Conservation (phyloP, 2,113 vertebrate genomes). For the Pseudopodoces humilis region DNA sequence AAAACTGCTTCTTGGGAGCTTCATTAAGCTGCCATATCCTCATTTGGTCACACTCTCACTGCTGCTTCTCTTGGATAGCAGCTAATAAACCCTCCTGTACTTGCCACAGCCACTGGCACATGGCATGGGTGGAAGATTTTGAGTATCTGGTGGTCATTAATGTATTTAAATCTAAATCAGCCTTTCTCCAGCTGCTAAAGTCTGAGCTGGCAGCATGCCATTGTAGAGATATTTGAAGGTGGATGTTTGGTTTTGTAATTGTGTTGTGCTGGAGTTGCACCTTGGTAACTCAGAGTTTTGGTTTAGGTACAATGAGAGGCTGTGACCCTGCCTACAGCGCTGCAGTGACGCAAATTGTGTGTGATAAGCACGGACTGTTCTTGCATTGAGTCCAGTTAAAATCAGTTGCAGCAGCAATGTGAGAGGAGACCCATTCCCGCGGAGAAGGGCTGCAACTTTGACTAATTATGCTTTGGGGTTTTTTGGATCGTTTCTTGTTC, state of each 20-base stretch:
- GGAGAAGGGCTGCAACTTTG: not conserved
- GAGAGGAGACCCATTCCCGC: not conserved
- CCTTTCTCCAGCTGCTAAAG: not conserved
- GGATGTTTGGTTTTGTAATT: not conserved
- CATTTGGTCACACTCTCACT: not conserved
- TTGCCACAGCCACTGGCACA: not conserved
- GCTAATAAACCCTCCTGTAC: not conserved
- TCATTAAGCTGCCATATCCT: not conserved
- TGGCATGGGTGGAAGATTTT: not conserved
- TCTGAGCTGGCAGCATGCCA: not conserved
- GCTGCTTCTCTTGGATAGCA: not conserved
- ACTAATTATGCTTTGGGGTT: accelerated
- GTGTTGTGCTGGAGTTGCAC: not conserved
- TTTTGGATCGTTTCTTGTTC: not conserved
- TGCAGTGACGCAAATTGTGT: not conserved
- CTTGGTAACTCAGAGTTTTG: not conserved
- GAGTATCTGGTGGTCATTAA: not conserved
- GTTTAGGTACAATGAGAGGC: not conserved
- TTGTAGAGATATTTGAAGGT: not conserved
- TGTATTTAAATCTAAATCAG: not conserved
- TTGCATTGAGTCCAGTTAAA: not conserved
- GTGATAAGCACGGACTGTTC: accelerated
- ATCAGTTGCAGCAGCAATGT: not conserved
- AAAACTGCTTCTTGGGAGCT: not conserved
- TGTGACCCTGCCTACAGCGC: not conserved